phyloP scores from a whole-genome alignment of 2,113 vertebrate species.

The Ophthalmolycus amberensis region DNA sequence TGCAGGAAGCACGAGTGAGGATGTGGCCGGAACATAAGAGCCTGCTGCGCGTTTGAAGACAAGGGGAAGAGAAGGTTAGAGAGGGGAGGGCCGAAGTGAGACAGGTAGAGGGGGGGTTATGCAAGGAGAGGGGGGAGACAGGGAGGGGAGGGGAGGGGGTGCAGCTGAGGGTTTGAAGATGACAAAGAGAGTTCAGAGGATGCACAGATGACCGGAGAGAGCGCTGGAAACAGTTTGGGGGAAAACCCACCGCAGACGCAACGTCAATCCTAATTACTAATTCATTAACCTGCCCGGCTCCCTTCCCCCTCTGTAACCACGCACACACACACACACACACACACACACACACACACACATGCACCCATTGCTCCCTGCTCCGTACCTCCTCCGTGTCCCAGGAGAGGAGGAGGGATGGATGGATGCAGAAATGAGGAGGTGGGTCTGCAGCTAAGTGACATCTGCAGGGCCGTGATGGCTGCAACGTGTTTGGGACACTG shows the following conservation, averaged over 20 bases:
- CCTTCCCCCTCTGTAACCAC: conserved; percentile 58
- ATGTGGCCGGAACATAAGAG: conserved; percentile 68
- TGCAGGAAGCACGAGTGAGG: conserved; percentile 18
- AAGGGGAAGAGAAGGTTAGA: conserved; percentile 73
- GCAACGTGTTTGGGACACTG: conserved; percentile 59
- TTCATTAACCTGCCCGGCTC: conserved; percentile 80
- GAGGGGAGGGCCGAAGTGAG: conserved; percentile 41
- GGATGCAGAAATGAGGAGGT: conserved; percentile 68
- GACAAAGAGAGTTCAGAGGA: conserved; percentile 70
- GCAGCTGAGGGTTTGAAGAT: conserved; percentile 22
- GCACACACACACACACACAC: conserved; percentile 33
- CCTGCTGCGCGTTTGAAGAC: conserved; percentile 55
- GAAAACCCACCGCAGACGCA: conserved; percentile 63
- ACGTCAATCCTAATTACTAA: conserved; percentile 85
- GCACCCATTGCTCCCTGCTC: conserved; percentile 39
- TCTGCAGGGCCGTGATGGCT: conserved; percentile 68
- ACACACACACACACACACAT: conserved; percentile 38
- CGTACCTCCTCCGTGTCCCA: conserved; percentile 62
- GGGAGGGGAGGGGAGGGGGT: neutral
- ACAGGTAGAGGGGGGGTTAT: conserved; percentile 64
- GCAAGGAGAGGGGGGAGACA: conserved; percentile 24
- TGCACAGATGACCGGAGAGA: conserved; percentile 62
- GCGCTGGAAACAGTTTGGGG: conserved; percentile 42
- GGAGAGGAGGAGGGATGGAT: conserved; percentile 60
- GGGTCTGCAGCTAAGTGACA: conserved; percentile 75